phyloP scores from a whole-genome alignment of 2,888 invertebrate species.

The Dryomyza anilis region DNA sequence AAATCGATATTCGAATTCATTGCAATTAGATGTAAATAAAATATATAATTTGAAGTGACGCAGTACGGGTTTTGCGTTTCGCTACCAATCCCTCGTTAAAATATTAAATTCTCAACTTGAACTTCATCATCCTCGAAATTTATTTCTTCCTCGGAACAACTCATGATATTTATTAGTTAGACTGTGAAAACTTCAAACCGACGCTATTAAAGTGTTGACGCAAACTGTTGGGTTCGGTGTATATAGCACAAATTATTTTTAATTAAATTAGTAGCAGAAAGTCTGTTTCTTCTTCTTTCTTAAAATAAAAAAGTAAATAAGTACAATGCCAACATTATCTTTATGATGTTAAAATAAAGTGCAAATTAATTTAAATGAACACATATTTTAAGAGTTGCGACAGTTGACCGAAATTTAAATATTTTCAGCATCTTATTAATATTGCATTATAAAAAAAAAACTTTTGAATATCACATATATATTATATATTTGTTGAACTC shows the following conservation, averaged over 20 bases:
- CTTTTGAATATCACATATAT: slow-evolving; percentile 33
- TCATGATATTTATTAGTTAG: neutral
- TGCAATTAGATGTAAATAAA: no score
- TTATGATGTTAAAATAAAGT: no score
- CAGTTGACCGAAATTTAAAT: no score
- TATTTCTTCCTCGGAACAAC: neutral
- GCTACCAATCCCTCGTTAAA: no score
- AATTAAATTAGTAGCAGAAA: neutral
- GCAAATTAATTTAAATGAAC: no score
- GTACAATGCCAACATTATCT: neutral
- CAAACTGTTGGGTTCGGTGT: neutral
- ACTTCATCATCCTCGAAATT: neutral
- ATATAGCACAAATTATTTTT: neutral
- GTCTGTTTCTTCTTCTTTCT: neutral
- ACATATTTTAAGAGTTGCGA: no score
- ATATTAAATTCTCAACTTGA: no score
- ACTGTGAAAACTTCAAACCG: neutral
- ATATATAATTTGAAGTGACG: no score
- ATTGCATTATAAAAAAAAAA: no score
- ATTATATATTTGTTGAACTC: slow-evolving; percentile 31
- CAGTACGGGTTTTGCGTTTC: no score
- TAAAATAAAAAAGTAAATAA: neutral
- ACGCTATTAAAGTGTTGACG: neutral
- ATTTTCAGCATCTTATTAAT: no score
- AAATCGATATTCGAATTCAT: no score